A percentile compares a stretch with the other conserved stretches of the same genome.
These are phyloP conservation scores for Caloenas nicobarica DNA, from an alignment of 2,113 vertebrate species.

Conservation along the genomic window DNA sequence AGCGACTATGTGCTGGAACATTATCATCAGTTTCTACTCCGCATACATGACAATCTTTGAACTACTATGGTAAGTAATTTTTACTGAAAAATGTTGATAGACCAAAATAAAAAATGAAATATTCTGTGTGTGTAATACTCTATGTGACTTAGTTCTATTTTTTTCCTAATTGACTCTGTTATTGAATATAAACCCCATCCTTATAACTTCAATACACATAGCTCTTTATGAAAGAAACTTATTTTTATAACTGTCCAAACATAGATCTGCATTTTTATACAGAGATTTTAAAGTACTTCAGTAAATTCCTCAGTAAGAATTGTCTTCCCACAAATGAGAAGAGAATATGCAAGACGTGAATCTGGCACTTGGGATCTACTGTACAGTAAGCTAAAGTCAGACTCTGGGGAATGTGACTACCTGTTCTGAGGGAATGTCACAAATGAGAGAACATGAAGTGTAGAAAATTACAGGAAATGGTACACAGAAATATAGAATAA, in stretches of 20 bases:
- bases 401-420: not conserved
- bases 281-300: not conserved
- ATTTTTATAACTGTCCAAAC: not conserved
- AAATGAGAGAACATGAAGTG: not conserved
- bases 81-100: not conserved
- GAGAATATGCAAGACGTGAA: rapidly evolving
- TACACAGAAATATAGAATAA: not conserved
- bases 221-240: not conserved
- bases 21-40: not conserved
- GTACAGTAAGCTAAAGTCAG: not conserved
- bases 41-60: not conserved
- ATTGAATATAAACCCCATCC: not conserved
- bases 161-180: not conserved
- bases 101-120: not conserved
- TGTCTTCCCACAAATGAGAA: not conserved
- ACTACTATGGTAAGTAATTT: not conserved
- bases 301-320: not conserved
- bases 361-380: not conserved
- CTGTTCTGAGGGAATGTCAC: not conserved
- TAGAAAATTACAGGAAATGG: not conserved
- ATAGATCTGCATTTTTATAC: not conserved
- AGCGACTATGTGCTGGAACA: not conserved
- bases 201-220: not conserved
- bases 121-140: not conserved
- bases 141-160: not conserved